Percentiles rank a stretch among this genome's conserved stretches.
Conservation (phyloP, 1,140 invertebrate genomes). For the Subanguina moxae region DNA sequence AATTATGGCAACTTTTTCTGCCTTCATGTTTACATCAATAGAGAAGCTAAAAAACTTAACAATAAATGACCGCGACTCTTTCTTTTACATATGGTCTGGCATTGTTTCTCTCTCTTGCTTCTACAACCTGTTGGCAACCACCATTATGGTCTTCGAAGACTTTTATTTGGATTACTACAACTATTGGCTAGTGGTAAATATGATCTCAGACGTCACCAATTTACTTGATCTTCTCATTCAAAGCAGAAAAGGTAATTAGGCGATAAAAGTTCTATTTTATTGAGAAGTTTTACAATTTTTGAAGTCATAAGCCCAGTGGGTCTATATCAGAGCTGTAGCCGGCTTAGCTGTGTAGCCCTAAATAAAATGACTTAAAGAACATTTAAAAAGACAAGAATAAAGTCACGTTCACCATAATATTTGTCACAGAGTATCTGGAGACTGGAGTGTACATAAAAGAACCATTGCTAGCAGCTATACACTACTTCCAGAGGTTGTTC, state of each 20-base stretch:
- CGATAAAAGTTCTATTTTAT: not conserved
- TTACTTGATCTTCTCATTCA: conserved; percentile 77
- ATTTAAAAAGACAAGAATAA: no score
- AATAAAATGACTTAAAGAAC: not conserved
- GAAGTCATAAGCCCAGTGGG: not conserved
- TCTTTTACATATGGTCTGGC: conserved; percentile 73
- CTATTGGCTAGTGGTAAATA: conserved; percentile 74
- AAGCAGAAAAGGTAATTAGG: conserved; percentile 73
- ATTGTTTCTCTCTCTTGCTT: conserved; percentile 78
- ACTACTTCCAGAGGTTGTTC: conserved; percentile 11
- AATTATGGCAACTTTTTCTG: no score
- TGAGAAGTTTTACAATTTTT: not conserved
- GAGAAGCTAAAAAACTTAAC: not conserved
- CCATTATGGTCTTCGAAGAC: conserved; percentile 81
- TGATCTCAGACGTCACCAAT: conserved; percentile 79
- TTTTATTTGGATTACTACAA: conserved; percentile 71
- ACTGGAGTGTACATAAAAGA: conserved; percentile 8
- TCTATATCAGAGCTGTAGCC: not conserved
- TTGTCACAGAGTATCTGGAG: conserved; percentile 4
- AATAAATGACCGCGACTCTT: not conserved
- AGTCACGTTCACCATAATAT: no score
- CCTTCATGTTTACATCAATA: not conserved
- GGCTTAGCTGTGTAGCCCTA: not conserved
- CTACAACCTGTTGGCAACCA: conserved; percentile 80
- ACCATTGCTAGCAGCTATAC: not conserved